A percentile compares a stretch with the other conserved stretches of the same genome.
phyloP scores from a whole-genome alignment of 1,140 invertebrate genomes.

The Heliconius melpomene region DNA sequence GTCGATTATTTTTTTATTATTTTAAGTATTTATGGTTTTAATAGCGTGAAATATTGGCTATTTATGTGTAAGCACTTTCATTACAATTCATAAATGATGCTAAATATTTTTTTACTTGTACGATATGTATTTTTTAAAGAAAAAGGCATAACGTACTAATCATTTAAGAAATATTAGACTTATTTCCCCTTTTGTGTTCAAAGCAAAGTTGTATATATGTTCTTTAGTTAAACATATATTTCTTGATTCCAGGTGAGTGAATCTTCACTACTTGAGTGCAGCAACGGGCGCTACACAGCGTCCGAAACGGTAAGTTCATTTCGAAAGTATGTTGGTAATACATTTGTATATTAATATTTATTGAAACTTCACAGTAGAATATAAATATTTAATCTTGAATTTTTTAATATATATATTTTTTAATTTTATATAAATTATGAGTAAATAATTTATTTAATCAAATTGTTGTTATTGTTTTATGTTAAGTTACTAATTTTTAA shows the following conservation, averaged over 20 bases:
- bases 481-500: too few relatives aligned
- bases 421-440: too few relatives aligned
- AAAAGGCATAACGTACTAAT: neutral
- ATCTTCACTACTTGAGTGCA: constrained; percentile 80
- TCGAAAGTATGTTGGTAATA: constrained; percentile 33
- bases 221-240: constrained; percentile 28
- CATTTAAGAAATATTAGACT: neutral
- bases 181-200: neutral
- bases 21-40: too few relatives aligned
- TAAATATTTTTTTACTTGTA: neutral
- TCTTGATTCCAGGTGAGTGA: constrained; percentile 76
- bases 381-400: too few relatives aligned
- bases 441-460: too few relatives aligned
- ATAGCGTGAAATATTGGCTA: too few relatives aligned
- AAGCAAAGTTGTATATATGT: neutral
- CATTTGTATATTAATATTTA: neutral
- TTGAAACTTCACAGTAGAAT: neutral
- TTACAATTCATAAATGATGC: too few relatives aligned
- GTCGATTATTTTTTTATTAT: too few relatives aligned
- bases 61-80: too few relatives aligned
- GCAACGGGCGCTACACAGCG: constrained; percentile 77
- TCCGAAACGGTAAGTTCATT: constrained; percentile 76
- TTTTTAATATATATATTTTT: too few relatives aligned
- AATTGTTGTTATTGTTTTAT: too few relatives aligned
- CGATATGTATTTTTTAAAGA: neutral